Evolutionary conservation across 2,888 invertebrate genomes (phyloP).

Genomic region (Ecdyonurus torrentis): DNA sequence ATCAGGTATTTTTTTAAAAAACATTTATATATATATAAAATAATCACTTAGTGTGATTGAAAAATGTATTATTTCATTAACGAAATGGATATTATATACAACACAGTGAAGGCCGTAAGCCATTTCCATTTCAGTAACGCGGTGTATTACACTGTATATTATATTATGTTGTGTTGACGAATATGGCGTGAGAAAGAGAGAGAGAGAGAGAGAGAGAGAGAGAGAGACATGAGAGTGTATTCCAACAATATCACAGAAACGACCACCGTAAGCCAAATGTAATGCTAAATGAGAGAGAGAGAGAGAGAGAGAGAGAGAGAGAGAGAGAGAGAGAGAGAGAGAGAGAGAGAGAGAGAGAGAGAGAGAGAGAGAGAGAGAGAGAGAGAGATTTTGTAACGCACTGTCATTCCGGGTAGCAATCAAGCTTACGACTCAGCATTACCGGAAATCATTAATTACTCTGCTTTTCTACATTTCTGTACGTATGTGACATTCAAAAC

Average conservation of each 20-base stretch:
- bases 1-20: too few relatives aligned
- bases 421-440: background rate
- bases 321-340: background rate
- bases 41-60: background rate
- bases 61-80: background rate
- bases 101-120: background rate
- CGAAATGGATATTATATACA: background rate
- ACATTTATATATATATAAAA: background rate
- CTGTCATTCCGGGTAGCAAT: too few relatives aligned
- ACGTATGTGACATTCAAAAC: background rate
- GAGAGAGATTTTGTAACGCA: too few relatives aligned
- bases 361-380: background rate
- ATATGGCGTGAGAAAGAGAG: too few relatives aligned
- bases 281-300: background rate
- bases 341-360: background rate
- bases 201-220: background rate
- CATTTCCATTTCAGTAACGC: too few relatives aligned
- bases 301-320: background rate
- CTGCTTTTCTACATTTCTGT: too few relatives aligned
- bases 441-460: background rate
- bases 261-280: background rate
- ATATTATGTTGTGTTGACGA: too few relatives aligned
- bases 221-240: too few relatives aligned
- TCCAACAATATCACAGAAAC: too few relatives aligned
- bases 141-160: too few relatives aligned